phyloP scores from a whole-genome alignment of 1,140 invertebrate species.

The Leptinotarsa texana region DNA sequence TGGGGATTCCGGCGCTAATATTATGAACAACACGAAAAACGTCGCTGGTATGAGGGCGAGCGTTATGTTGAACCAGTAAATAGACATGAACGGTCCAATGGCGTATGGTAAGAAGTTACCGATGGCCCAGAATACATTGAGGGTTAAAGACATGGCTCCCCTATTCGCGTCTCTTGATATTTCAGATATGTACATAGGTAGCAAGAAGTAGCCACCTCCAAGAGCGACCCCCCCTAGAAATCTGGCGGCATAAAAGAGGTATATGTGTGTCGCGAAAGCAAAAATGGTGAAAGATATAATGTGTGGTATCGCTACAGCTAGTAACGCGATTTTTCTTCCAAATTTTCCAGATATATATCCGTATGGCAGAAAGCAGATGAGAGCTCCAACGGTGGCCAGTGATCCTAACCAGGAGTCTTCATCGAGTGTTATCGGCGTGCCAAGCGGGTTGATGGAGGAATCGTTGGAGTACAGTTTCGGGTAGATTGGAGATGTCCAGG shows the following conservation, averaged over 20 bases:
- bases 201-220: slow-evolving; percentile 66
- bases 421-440: slow-evolving; percentile 54
- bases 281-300: slow-evolving; percentile 69
- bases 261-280: slow-evolving; percentile 58
- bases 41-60: slow-evolving; percentile 57
- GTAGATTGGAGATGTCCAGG: slow-evolving; percentile 74
- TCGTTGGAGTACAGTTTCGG: slow-evolving; percentile 57
- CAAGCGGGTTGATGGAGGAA: slow-evolving; percentile 44
- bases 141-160: slow-evolving; percentile 55
- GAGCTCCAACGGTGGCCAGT: slow-evolving; percentile 75
- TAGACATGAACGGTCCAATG: slow-evolving; percentile 40
- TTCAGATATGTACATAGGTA: slow-evolving; percentile 69
- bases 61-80: slow-evolving; percentile 57
- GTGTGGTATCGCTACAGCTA: slow-evolving; percentile 60
- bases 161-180: slow-evolving; percentile 68
- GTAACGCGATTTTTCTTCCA: slow-evolving; percentile 55
- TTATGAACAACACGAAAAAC: slow-evolving; percentile 60
- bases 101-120: slow-evolving; percentile 43
- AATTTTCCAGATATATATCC: slow-evolving; percentile 51
- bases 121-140: slow-evolving; percentile 40
- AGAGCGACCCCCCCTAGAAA: slow-evolving; percentile 67
- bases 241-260: slow-evolving; percentile 59
- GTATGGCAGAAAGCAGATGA: slow-evolving; percentile 58
- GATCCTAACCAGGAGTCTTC: slow-evolving; percentile 81
- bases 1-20: slow-evolving; percentile 76